phyloP scores from a whole-genome alignment of 2,888 invertebrate genomes.

The Mythimna pallens region DNA sequence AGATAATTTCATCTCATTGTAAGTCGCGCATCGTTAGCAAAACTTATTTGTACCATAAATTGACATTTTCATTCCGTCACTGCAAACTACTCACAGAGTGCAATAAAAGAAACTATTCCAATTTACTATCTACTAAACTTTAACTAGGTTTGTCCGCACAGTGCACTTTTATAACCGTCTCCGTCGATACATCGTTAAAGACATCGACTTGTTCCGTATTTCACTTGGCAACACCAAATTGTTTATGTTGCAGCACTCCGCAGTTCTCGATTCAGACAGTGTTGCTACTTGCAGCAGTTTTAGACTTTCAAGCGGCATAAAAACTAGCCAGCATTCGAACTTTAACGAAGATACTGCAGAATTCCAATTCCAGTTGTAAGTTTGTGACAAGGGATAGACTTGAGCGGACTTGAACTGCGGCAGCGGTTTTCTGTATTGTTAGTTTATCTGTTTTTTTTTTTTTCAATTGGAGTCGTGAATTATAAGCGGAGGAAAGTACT shows the following conservation, averaged over 20 bases:
- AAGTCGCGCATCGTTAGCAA: no score
- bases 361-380: constrained; percentile 58
- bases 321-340: constrained; percentile 57
- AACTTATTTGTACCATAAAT: no score
- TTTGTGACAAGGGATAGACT: constrained; percentile 49
- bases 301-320: constrained; percentile 59
- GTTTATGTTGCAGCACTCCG: constrained; percentile 58
- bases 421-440: constrained; percentile 8
- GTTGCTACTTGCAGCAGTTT: constrained; percentile 57
- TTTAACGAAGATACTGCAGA: constrained; percentile 65
- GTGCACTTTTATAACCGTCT: constrained; percentile 20
- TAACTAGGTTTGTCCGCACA: constrained; percentile 17
- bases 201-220: constrained; percentile 49
- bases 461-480: constrained; percentile 2
- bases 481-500: constrained; percentile 1
- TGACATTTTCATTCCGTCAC: not conserved
- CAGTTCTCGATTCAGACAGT: constrained; percentile 56
- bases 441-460: constrained; percentile 6
- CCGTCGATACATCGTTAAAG: constrained; percentile 54
- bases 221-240: constrained; percentile 62
- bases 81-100: not conserved
- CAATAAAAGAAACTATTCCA: constrained; percentile 1
- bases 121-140: constrained; percentile 14
- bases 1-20: no score
- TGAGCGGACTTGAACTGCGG: constrained; percentile 49